These are phyloP conservation scores for Dolomedes plantarius DNA, from an alignment of 2,888 invertebrate genomes.

Conservation along the genomic window DNA sequence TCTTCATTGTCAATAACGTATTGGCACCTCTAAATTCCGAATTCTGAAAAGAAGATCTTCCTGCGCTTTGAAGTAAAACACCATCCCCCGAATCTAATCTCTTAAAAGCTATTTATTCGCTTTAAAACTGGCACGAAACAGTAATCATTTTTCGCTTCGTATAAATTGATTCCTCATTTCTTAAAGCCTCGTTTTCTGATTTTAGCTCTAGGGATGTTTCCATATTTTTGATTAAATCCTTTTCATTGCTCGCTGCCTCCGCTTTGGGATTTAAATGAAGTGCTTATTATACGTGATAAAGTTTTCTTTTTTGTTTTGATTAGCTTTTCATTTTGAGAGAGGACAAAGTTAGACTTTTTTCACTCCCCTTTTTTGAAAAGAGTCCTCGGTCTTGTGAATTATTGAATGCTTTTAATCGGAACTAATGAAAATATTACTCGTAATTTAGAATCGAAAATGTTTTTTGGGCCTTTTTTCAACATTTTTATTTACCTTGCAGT, in stretches of 20 bases:
- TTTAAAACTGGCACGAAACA: constrained; percentile 53
- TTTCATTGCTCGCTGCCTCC: constrained; percentile 44
- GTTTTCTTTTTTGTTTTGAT: not conserved
- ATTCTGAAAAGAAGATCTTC: constrained; percentile 27
- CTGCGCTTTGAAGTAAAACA: constrained; percentile 39
- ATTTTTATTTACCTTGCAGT: not conserved
- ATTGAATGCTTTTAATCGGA: not conserved
- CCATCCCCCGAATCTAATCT: constrained; percentile 36
- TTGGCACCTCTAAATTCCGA: constrained; percentile 15
- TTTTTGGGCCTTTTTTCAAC: not conserved
- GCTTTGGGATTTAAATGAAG: constrained; percentile 61
- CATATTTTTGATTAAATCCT: constrained; percentile 66
- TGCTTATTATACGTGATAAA: constrained; percentile 15
- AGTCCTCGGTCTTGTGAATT: not conserved
- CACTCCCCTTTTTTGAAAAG: not conserved
- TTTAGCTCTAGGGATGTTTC: constrained; percentile 34
- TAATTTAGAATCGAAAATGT: constrained; percentile 4
- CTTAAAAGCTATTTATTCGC: constrained; percentile 68
- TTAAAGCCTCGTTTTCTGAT: constrained; percentile 57
- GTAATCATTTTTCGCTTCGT: constrained; percentile 54
- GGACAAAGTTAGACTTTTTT: not conserved
- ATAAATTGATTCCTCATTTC: constrained; percentile 64
- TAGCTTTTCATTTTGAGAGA: not conserved
- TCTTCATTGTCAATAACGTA: constrained; percentile 15
- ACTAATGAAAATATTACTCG: constrained; percentile 5